These are phyloP conservation scores for Pteropus rufus DNA, from an alignment of 2,797 vertebrate species.

Conservation along the genomic window DNA sequence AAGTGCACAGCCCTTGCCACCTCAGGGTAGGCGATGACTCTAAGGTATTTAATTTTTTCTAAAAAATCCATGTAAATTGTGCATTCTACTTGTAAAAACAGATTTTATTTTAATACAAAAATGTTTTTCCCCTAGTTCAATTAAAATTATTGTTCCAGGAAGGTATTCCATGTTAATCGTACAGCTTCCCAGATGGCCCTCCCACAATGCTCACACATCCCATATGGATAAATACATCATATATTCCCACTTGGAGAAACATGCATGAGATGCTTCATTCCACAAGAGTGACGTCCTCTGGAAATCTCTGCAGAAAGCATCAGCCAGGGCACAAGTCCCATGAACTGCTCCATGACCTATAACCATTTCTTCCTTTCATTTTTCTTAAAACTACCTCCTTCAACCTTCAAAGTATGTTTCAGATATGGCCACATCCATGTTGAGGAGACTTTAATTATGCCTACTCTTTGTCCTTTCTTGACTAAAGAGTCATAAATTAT, in stretches of 20 bases:
- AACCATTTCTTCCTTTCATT: background rate
- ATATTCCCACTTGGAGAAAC: background rate
- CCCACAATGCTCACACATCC: background rate
- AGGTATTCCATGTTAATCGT: background rate
- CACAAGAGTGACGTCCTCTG: background rate
- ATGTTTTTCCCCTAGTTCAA: background rate
- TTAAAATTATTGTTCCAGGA: slow-evolving; percentile 21
- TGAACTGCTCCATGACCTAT: background rate
- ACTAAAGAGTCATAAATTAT: background rate
- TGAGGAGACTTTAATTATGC: background rate
- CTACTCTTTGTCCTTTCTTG: slow-evolving; percentile 2
- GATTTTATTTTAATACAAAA: background rate
- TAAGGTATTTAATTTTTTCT: background rate
- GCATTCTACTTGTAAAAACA: background rate
- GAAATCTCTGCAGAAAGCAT: background rate
- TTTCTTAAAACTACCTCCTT: slow-evolving; percentile 23
- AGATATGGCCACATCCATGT: background rate
- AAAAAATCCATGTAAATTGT: background rate
- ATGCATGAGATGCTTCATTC: background rate
- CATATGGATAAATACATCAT: background rate
- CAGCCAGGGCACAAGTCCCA: background rate
- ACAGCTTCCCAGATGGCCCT: background rate
- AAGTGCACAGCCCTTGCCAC: background rate
- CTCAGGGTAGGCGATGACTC: background rate
- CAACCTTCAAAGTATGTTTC: background rate